Percentiles rank a stretch among this genome's conserved stretches.
phyloP scores from a whole-genome alignment of 2,797 vertebrate species.

The Atherinosoma microstoma region DNA sequence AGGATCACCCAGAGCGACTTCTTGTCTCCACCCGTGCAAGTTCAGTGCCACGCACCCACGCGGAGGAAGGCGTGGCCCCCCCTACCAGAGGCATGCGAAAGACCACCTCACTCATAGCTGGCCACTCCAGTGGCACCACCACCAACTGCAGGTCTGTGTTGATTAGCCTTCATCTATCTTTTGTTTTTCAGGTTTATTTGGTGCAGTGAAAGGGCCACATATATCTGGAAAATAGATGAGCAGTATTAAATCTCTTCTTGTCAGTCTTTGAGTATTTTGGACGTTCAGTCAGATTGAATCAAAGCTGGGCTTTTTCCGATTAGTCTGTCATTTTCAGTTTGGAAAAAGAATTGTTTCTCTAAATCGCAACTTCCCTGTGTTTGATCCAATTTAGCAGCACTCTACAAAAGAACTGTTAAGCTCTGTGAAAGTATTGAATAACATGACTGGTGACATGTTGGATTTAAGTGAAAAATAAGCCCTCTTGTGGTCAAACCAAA shows the following conservation, averaged over 20 bases:
- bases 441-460: neutral
- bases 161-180: neutral
- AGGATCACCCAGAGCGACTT: constrained; percentile 93
- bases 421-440: constrained; percentile 2
- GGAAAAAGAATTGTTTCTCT: constrained; percentile 19
- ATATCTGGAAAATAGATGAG: neutral
- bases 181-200: neutral
- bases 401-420: neutral
- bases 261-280: neutral
- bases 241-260: neutral
- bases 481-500: constrained; percentile 12
- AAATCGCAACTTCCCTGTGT: constrained; percentile 28
- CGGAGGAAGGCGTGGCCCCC: constrained; percentile 83
- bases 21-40: constrained; percentile 95
- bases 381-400: constrained; percentile 24
- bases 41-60: constrained; percentile 91
- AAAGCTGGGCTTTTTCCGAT: neutral
- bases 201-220: neutral
- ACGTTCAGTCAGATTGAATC: neutral
- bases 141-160: constrained; percentile 88
- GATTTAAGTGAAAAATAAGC: constrained; percentile 35
- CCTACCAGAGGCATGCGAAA: constrained; percentile 87
- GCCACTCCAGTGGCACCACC: constrained; percentile 81
- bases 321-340: constrained; percentile 25
- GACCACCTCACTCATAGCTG: constrained; percentile 88